Percentiles rank a stretch among this genome's conserved stretches.
Evolutionary conservation across 2,888 invertebrate genomes (phyloP).

Genomic region (Drepanosiphum platanoidis): DNA sequence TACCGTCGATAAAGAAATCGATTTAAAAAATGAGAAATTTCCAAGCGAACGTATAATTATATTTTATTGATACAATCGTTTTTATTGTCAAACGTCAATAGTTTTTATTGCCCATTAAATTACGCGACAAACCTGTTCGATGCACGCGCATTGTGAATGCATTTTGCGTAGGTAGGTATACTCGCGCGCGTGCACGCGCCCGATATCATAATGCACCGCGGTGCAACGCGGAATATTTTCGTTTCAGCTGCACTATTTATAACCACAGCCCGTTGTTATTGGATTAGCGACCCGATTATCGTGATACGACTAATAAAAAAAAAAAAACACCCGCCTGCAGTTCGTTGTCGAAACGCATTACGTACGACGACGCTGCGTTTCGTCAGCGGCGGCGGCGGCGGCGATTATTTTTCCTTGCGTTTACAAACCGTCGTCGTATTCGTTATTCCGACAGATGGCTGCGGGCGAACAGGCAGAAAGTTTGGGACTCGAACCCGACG

Average conservation of each 20-base stretch:
- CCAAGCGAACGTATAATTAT: neutral
- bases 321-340: neutral
- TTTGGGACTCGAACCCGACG: slow-evolving; percentile 77
- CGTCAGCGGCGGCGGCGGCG: too few relatives aligned
- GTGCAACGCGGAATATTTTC: neutral
- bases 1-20: neutral
- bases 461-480: slow-evolving; percentile 74
- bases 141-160: neutral
- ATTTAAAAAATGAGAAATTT: neutral
- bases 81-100: neutral
- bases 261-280: neutral
- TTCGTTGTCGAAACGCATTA: too few relatives aligned
- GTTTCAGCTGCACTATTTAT: neutral
- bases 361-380: too few relatives aligned
- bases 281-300: too few relatives aligned
- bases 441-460: slow-evolving; percentile 79
- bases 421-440: too few relatives aligned
- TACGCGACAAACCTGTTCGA: neutral
- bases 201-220: neutral
- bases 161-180: too few relatives aligned
- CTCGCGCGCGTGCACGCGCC: too few relatives aligned
- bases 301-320: too few relatives aligned
- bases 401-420: too few relatives aligned
- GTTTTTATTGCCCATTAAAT: neutral
- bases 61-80: neutral